These are phyloP conservation scores for Macropus fuliginosus DNA, from an alignment of 2,797 vertebrate species.

Conservation along the genomic window DNA sequence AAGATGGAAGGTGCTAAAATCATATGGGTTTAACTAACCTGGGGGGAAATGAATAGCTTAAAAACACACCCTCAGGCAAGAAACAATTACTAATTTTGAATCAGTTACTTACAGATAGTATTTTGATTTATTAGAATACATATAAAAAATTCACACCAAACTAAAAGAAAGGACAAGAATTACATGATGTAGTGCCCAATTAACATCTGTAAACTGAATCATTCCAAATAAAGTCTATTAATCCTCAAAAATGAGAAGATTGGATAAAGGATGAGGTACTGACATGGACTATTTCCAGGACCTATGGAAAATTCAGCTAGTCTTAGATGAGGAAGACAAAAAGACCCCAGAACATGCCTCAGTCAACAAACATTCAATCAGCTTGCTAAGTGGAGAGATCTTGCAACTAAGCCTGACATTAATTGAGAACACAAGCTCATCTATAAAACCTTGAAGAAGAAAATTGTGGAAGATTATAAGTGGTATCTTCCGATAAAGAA, in stretches of 20 bases:
- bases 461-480: not conserved
- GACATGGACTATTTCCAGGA: not conserved
- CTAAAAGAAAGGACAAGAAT: not conserved
- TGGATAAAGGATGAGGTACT: not conserved
- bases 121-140: not conserved
- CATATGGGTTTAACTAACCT: not conserved
- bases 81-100: not conserved
- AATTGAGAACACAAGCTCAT: not conserved
- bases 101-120: not conserved
- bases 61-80: not conserved
- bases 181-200: not conserved
- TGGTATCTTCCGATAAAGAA: not conserved
- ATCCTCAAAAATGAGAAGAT: not conserved
- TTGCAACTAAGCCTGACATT: not conserved
- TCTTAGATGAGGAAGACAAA: not conserved
- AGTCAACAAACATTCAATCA: not conserved
- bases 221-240: not conserved
- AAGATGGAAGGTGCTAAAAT: not conserved
- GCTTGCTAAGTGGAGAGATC: not conserved
- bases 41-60: not conserved
- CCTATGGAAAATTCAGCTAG: not conserved
- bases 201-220: not conserved
- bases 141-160: not conserved
- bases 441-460: not conserved
- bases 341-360: not conserved